phyloP scores from a whole-genome alignment of 2,113 vertebrate genomes.

The Globicephala melas region DNA sequence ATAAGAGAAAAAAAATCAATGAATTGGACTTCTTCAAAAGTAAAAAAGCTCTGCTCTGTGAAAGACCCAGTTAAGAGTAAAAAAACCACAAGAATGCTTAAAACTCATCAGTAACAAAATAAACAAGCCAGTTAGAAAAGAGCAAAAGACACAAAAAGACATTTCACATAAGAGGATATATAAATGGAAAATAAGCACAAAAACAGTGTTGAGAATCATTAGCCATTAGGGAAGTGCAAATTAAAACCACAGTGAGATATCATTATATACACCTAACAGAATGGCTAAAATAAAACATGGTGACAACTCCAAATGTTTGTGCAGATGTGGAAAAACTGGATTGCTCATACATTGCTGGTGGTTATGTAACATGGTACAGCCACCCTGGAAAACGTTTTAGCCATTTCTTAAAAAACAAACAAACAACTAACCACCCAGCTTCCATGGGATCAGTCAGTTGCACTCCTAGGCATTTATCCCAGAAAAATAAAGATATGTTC shows the following conservation, averaged over 20 bases:
- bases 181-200: background rate
- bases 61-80: background rate
- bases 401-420: background rate
- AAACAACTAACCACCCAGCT: background rate
- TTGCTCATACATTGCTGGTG: background rate
- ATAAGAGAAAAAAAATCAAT: background rate
- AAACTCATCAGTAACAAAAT: background rate
- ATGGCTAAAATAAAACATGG: background rate
- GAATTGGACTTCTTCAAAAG: background rate
- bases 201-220: background rate
- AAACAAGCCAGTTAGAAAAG: background rate
- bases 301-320: background rate
- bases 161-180: background rate
- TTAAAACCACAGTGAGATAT: background rate
- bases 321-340: background rate
- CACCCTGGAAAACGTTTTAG: background rate
- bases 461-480: background rate
- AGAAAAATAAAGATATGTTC: background rate
- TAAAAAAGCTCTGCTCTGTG: background rate
- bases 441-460: background rate
- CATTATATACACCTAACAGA: background rate
- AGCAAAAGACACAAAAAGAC: background rate
- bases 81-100: background rate
- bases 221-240: background rate
- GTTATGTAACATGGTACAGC: background rate